Evolutionary conservation across 2,797 vertebrate species (phyloP), one percentile per base, ranked within the genome.

Genomic region (Oreonectes daqikongensis): DNA sequence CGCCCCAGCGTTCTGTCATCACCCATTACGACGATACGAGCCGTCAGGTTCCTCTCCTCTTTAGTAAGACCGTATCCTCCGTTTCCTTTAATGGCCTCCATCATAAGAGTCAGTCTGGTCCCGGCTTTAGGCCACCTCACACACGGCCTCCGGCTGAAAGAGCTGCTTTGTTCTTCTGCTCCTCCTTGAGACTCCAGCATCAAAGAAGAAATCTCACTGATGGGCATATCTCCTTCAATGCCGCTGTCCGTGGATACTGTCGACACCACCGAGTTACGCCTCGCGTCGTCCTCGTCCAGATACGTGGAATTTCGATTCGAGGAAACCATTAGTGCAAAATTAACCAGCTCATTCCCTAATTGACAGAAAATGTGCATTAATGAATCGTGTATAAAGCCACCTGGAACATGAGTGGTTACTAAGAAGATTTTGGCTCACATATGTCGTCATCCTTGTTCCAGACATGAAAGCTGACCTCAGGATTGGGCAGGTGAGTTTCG

Each of bases 401-500:
- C 5, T 50, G 17, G 46, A 15, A 46, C 17, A 46, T 17, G 44
- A 46, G 18, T 5, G 14, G 15, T 5, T 17, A 46, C 15, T 50
- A 50, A n/a, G 1, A 52, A 20, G 12, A 15, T n/a, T 5, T 48
- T 20, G 24, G 73, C 95, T 91, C 85, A 96, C 96, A 95, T 75
- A 97, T 92, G 81, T 94, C 93, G 18, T 95, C 92, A 0, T 94
- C 92, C 4, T 94, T 88, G 0, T 80, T 92, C 95, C 95, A 97
- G 71, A 94, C 80, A 75, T 92, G 89, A 82, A 96, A 95, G 52
- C 90, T 90, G 84, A 96, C 93, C 71, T 86, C 84, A 22, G 94
- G 95, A 77, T 83, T 90, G 76, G 94, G 94, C 75, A 95, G 85
- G 11, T 91, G 90, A 28, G 85, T 81, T 48, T 72, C 85, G 44